phyloP scores from a whole-genome alignment of 2,113 vertebrate species.

The Percopsis transmontana region DNA sequence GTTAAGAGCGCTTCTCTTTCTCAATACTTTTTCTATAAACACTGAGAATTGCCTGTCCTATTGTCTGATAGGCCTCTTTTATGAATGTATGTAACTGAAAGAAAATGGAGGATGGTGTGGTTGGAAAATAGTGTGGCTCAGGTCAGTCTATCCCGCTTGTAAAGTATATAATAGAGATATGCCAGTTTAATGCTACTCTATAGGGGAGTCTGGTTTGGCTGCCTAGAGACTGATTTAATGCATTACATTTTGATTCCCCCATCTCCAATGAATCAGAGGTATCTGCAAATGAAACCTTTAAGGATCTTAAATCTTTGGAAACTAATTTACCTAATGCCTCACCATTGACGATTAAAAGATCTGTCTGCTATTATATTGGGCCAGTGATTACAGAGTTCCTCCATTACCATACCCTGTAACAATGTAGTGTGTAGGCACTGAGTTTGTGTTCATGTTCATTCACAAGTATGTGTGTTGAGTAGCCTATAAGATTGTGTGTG shows the following conservation, averaged over 20 bases:
- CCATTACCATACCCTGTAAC: slow-evolving; percentile 89
- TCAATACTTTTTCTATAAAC: background rate
- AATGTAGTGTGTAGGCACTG: slow-evolving; percentile 61
- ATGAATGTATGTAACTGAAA: background rate
- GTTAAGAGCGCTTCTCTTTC: background rate
- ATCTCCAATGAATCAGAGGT: slow-evolving; percentile 65
- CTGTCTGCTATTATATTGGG: slow-evolving; percentile 89
- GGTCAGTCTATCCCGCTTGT: background rate
- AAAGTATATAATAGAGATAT: slow-evolving; percentile 11
- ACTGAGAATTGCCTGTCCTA: too few relatives aligned
- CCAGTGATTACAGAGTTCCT: slow-evolving; percentile 87
- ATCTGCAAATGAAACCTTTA: slow-evolving; percentile 78
- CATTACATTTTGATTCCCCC: slow-evolving; percentile 58
- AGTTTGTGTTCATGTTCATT: slow-evolving; percentile 68
- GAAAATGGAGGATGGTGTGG: background rate
- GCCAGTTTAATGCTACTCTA: slow-evolving; percentile 23
- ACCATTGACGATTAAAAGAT: slow-evolving; percentile 90
- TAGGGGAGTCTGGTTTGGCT: slow-evolving; percentile 41
- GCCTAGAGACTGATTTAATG: slow-evolving; percentile 30
- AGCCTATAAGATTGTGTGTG: slow-evolving; percentile 17
- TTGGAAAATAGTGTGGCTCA: background rate
- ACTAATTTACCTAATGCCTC: slow-evolving; percentile 90
- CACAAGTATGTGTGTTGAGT: slow-evolving; percentile 4
- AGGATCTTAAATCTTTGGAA: slow-evolving; percentile 83
- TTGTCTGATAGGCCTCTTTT: background rate